phyloP scores from a whole-genome alignment of 1,140 invertebrate species.

The Tribolium castaneum region DNA sequence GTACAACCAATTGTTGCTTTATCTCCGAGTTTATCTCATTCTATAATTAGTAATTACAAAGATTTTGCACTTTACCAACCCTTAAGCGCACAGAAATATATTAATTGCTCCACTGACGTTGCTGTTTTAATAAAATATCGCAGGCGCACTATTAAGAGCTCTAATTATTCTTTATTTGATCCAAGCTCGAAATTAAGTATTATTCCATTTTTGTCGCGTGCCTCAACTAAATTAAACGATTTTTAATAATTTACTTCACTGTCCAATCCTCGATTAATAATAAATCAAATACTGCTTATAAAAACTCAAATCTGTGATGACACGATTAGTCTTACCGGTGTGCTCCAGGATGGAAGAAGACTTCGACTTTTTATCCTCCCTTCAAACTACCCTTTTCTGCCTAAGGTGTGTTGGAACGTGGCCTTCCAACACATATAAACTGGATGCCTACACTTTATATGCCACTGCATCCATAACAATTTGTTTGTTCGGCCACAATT shows the following conservation, averaged over 20 bases:
- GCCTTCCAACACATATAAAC: neutral
- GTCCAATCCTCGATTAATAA: neutral
- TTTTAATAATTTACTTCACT: neutral
- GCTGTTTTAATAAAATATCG: neutral
- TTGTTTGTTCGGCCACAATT: neutral
- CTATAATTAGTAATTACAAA: too few relatives aligned
- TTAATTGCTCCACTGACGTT: too few relatives aligned
- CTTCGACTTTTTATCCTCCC: neutral
- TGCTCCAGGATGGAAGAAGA: neutral
- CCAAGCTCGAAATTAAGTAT: neutral
- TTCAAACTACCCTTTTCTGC: neutral
- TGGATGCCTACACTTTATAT: neutral
- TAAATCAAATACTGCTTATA: neutral
- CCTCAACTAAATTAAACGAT: neutral
- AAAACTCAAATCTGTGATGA: neutral
- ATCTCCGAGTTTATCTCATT: too few relatives aligned
- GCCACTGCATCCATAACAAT: neutral
- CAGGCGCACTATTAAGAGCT: neutral
- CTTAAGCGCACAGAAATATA: too few relatives aligned
- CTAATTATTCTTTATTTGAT: neutral
- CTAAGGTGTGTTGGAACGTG: neutral
- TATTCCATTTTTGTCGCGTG: neutral
- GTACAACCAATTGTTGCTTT: too few relatives aligned
- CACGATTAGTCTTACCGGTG: neutral
- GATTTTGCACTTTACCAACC: too few relatives aligned